Conservation (phyloP, 2,113 vertebrate species). For the Actenoides lindsayi region DNA sequence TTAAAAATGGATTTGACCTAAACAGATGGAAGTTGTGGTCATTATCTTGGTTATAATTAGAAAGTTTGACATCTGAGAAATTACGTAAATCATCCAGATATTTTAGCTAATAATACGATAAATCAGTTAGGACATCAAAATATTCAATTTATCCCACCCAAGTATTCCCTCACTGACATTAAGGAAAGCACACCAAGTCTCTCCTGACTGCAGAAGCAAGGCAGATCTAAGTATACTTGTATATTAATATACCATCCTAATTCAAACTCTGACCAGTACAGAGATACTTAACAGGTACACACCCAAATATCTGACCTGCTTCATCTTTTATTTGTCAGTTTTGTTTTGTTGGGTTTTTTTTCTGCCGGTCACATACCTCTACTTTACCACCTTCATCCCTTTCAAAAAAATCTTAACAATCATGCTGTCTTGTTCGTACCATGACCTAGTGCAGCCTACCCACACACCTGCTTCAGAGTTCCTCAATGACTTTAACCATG, state of each 20-base stretch:
- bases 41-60: neutral
- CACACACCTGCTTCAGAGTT: neutral
- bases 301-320: fast-evolving
- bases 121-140: neutral
- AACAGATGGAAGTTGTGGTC: neutral
- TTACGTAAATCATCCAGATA: neutral
- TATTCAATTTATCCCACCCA: neutral
- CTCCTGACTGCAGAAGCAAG: neutral
- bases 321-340: neutral
- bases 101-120: neutral
- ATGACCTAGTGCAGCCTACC: neutral
- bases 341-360: neutral
- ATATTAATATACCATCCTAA: neutral
- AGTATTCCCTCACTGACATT: neutral
- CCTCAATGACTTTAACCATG: fast-evolving
- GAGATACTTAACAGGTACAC: neutral
- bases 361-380: neutral
- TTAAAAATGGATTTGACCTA: neutral
- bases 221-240: neutral
- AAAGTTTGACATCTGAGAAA: neutral
- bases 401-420: too few relatives aligned
- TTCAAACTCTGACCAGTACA: neutral
- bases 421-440: fast-evolving
- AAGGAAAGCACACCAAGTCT: neutral
- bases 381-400: neutral